Evolutionary conservation across 2,888 invertebrate species (phyloP), one percentile per base, ranked within the genome.

Genomic region (Elegia similella): DNA sequence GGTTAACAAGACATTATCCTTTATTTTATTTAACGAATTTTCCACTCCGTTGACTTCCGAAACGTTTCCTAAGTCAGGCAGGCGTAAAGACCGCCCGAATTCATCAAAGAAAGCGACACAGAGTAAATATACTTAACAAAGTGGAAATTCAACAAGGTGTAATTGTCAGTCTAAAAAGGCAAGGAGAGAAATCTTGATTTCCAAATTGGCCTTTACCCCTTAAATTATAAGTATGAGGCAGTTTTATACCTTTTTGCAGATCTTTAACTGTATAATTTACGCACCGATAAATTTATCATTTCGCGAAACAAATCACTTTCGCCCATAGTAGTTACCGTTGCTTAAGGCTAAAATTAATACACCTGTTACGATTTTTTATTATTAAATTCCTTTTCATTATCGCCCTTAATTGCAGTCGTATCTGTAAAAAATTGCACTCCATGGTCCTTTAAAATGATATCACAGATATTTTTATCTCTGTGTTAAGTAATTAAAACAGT

Each of bases 171-270:
- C 74, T 65, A 76, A 80, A 63, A 79, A 65, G 80, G 79, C 63
- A 67, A 70, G 68, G 72, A 69, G 75, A 73, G 78, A 82, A 80
- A 82, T 79, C 81, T 68, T 59, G 77, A 78, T 84, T 74, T 64
- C 69, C 68, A 72, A 79, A 71, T 73, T 67, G 67, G 65, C 70
- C 66, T 73, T 75, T 69, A 65, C 62, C 57, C 58, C 62, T 62
- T 60, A 64, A 56, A 56, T 71, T 66, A 62, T 57, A 63, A 62
- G 60, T 66, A 69, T 63, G 55, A 61, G 62, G 62, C 62, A 59
- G 64, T 63, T 60, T 65, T 58, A 56, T 52, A 53, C 10, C 52
- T 57, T 58, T 56, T 47, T 58, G 42, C 53, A 48, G 56, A 56
- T 55, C 29, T 52, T 48, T 47, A 57, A 42, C 52, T 55, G 52